phyloP scores from a whole-genome alignment of 2,797 vertebrate species.

The Anableps anableps region DNA sequence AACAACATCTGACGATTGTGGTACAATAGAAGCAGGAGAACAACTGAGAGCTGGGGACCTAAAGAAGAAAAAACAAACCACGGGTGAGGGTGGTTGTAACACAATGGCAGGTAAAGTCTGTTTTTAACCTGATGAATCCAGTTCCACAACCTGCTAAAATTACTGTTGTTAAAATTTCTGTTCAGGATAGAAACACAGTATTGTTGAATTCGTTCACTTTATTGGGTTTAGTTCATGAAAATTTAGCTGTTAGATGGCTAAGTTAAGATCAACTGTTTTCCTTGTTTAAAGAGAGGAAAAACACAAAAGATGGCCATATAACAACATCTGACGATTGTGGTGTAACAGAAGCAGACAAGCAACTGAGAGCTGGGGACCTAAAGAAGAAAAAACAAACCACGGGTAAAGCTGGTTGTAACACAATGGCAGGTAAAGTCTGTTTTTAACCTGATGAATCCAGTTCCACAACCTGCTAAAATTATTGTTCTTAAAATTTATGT shows the following conservation, averaged over 20 bases:
- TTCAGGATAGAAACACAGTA: not conserved
- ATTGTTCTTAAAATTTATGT: not conserved
- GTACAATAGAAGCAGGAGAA: constrained; percentile 4
- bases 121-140: constrained; percentile 12
- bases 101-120: constrained; percentile 61
- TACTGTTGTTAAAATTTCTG: not conserved
- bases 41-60: not conserved
- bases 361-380: not conserved
- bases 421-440: constrained; percentile 59
- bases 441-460: constrained; percentile 13
- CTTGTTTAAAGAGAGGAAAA: constrained; percentile 18
- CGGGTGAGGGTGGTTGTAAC: constrained; percentile 32
- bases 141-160: constrained; percentile 6
- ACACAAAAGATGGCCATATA: not conserved
- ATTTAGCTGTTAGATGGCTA: not conserved
- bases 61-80: constrained; percentile 18
- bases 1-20: not conserved
- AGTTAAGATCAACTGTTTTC: not conserved
- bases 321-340: not conserved
- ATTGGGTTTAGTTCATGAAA: not conserved
- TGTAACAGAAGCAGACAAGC: constrained; percentile 5
- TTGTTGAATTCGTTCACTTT: not conserved
- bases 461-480: constrained; percentile 1
- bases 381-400: constrained; percentile 21
- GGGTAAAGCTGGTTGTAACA: constrained; percentile 35